Evolutionary conservation across 2,888 invertebrate genomes (phyloP), one percentile per base, ranked within the genome.

Genomic region (Drosophila mayaguana): DNA sequence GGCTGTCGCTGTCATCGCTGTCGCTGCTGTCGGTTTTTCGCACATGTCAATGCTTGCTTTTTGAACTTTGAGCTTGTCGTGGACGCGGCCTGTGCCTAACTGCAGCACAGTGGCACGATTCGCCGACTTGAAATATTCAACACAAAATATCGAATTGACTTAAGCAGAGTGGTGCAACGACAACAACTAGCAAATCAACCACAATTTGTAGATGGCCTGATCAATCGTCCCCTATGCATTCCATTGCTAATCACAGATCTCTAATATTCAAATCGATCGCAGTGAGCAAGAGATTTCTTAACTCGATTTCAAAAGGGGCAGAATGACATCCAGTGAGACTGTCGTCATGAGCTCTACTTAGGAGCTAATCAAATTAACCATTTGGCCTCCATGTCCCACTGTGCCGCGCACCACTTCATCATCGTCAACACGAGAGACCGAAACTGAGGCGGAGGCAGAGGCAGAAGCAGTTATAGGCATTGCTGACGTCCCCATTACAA

Each of bases 11-110:
- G 60, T 42, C 43, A 45, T n/a, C 25, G 45, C 38, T 16, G 25
- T n/a, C 18, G 22, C 20, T 63, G 48, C 63, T 51, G 67, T 73
- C 76, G 72, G 66, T 72, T 80, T 78, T 86, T 84, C 91, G 89
- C 89, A 91, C 91, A 90, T 91, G 91, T 89, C 91, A 90, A 83
- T 90, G 81, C 67, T 53, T 71, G 81, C 65, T 75, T 38, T 22
- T 45, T 22, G 43, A 78, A 85, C 83, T 67, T 76, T 70, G 73
- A 59, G 55, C 55, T 51, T 54, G 22, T 12, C 36, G 42, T 50
- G 55, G 55, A 48, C 59, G 16, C 28, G 48, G 28, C 34, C 61
- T 61, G 57, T 6, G 48, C 53, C 60, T 25, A 60, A 60, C 45
- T 84, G 67, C 75, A 81, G 70, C 70, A 84, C 82, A 68, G 76